phyloP scores from a whole-genome alignment of 2,113 vertebrate genomes.

The human region DNA sequence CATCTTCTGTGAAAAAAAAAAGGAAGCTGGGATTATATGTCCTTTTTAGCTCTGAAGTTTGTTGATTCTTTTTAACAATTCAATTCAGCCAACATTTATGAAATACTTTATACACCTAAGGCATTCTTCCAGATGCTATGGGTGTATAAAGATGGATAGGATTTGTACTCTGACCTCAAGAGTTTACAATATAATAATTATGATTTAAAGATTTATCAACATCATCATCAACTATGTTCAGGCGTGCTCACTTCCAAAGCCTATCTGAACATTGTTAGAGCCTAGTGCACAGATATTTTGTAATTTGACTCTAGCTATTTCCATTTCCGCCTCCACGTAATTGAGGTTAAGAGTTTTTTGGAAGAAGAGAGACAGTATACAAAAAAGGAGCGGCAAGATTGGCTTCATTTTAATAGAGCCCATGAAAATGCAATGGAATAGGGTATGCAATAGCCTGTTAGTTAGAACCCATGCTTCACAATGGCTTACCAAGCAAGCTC shows the following conservation, averaged over 20 bases:
- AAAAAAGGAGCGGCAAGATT: background rate
- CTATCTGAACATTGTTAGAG: background rate
- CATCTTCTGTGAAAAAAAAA: background rate
- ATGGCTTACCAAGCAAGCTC: background rate
- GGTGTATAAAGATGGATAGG: background rate
- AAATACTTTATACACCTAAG: background rate
- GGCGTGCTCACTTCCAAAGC: background rate
- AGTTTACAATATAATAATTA: background rate
- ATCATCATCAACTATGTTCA: background rate
- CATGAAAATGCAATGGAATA: background rate
- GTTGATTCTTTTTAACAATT: slow-evolving; percentile 28
- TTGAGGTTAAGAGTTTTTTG: background rate
- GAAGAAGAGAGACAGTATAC: background rate
- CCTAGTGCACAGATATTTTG: background rate
- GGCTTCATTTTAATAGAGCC: background rate
- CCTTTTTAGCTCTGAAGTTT: slow-evolving; percentile 8
- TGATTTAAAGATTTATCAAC: background rate
- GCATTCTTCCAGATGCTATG: background rate
- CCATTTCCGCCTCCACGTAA: background rate
- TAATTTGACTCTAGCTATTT: background rate
- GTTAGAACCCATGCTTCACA: background rate
- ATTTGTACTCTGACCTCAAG: background rate
- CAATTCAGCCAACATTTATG: background rate
- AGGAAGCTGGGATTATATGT: background rate
- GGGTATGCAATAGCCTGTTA: background rate